Conservation (phyloP, 2,888 invertebrate genomes). For the Drosophila ochracea region DNA sequence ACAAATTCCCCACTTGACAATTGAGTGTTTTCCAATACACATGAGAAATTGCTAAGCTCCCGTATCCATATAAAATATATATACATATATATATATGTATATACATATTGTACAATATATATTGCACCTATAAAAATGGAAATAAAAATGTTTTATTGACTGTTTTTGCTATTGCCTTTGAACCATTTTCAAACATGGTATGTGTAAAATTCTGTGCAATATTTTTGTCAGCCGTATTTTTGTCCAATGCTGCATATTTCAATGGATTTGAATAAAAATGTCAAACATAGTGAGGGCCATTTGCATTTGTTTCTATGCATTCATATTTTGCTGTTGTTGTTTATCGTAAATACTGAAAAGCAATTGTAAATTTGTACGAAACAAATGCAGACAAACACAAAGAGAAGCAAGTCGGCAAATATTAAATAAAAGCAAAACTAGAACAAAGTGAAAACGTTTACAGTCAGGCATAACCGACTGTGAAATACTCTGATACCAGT, state of each 20-base stretch:
- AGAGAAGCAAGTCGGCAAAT: conserved; percentile 30
- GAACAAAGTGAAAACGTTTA: not conserved
- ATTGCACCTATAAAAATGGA: conserved; percentile 31
- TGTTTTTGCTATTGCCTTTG: conserved; percentile 41
- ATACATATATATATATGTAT: not conserved
- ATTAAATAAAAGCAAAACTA: conserved; percentile 8
- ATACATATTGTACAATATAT: not conserved
- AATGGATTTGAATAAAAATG: conserved; percentile 43
- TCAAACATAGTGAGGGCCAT: conserved; percentile 39
- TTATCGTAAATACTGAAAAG: conserved; percentile 46
- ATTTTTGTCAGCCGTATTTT: conserved; percentile 62
- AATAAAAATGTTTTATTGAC: conserved; percentile 48
- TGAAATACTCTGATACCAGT: not conserved
- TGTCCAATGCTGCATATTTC: conserved; percentile 33
- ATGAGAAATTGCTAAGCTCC: conserved; percentile 23
- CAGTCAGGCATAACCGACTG: not conserved
- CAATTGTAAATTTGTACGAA: conserved; percentile 44
- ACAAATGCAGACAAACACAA: conserved; percentile 40
- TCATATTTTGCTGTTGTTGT: conserved; percentile 43
- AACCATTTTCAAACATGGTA: conserved; percentile 56
- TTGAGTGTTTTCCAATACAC: conserved; percentile 10
- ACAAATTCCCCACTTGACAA: conserved; percentile 8
- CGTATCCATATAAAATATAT: conserved; percentile 10
- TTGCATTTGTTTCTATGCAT: conserved; percentile 51
- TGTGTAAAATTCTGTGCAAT: conserved; percentile 62